phyloP scores from a whole-genome alignment of 2,113 vertebrate species.

The Speoplatyrhinus poulsoni region DNA sequence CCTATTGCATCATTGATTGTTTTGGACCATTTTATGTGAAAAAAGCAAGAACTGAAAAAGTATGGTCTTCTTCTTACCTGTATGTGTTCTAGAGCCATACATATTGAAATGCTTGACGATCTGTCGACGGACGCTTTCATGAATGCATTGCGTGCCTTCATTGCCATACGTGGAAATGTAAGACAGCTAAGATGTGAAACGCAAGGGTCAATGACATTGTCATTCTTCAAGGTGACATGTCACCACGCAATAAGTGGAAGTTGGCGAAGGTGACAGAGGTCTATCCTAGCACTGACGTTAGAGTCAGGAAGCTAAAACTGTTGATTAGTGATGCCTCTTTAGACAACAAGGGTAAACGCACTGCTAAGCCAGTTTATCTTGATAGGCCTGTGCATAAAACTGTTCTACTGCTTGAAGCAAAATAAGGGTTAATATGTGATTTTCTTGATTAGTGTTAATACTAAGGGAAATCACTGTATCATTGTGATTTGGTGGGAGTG shows the following conservation, averaged over 20 bases:
- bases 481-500: not conserved
- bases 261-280: slow-evolving; percentile 23
- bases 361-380: not conserved
- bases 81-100: slow-evolving; percentile 18
- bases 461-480: not conserved
- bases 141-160: slow-evolving; percentile 22
- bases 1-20: not conserved
- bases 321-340: slow-evolving; percentile 26
- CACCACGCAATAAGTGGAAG: slow-evolving; percentile 26
- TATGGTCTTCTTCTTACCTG: slow-evolving; percentile 22
- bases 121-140: slow-evolving; percentile 20
- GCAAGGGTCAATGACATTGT: slow-evolving; percentile 30
- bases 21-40: slow-evolving; percentile 8
- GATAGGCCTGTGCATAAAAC: slow-evolving; percentile 16
- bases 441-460: not conserved
- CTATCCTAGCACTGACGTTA: slow-evolving; percentile 17
- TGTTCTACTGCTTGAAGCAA: slow-evolving; percentile 7
- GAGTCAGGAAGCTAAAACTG: slow-evolving; percentile 28
- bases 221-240: slow-evolving; percentile 14
- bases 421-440: not conserved
- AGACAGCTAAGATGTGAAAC: slow-evolving; percentile 16
- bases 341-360: slow-evolving; percentile 4
- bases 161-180: slow-evolving; percentile 13
- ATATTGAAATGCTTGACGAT: slow-evolving; percentile 33
- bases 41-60: slow-evolving; percentile 10